Percentiles rank a stretch among this genome's conserved stretches.
Conservation (phyloP, 2,113 vertebrate genomes). For the Prunella himalayana region DNA sequence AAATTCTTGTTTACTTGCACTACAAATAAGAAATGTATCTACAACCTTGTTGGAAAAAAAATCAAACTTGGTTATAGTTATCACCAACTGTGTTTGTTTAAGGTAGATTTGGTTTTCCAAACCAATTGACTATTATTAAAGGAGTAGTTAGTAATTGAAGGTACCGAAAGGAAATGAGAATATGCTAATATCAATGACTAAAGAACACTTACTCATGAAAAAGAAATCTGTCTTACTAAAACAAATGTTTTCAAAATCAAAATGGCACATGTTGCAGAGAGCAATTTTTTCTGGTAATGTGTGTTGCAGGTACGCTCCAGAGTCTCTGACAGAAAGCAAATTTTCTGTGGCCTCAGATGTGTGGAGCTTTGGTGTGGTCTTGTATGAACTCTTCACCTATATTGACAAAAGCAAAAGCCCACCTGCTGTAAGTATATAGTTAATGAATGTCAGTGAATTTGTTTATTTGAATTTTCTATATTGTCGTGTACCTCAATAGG, state of each 20-base stretch:
- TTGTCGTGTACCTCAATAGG: not conserved
- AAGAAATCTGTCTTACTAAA: not conserved
- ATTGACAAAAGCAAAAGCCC: constrained; percentile 95
- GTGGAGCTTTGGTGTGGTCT: constrained; percentile 97
- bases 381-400: constrained; percentile 95
- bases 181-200: not conserved
- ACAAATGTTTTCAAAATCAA: not conserved
- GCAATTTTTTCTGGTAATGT: not conserved
- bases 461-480: not conserved
- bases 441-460: not conserved
- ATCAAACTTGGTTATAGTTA: not conserved
- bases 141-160: not conserved
- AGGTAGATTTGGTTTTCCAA: not conserved
- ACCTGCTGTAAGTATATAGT: constrained; percentile 79
- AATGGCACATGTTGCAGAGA: not conserved
- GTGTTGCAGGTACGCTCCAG: constrained; percentile 89
- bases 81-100: not conserved
- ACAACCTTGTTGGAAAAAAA: not conserved
- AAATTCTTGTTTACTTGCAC: not conserved
- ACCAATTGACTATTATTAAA: not conserved
- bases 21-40: not conserved
- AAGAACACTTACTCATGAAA: not conserved
- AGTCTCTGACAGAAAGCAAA: constrained; percentile 96
- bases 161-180: not conserved
- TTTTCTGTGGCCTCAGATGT: constrained; percentile 96